Conservation (phyloP, 2,797 vertebrate species). For the Eidolon dupreanum region DNA sequence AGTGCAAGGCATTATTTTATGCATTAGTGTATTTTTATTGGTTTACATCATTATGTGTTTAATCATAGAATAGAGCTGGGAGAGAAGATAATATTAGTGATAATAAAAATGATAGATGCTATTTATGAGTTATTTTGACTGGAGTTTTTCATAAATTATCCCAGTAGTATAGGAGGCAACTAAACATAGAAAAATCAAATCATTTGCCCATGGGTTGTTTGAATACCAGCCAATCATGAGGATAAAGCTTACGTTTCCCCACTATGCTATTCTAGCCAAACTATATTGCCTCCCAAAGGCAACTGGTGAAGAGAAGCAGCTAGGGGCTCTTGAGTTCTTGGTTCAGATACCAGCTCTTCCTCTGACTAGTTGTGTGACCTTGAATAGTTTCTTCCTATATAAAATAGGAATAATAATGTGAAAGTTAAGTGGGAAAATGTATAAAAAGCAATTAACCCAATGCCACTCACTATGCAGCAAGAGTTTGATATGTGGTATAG, state of each 20-base stretch:
- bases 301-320: not conserved
- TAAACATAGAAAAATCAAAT: not conserved
- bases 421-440: not conserved
- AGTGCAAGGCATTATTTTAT: not conserved
- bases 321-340: not conserved
- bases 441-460: not conserved
- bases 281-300: not conserved
- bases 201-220: not conserved
- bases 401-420: not conserved
- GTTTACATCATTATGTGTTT: not conserved
- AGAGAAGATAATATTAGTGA: not conserved
- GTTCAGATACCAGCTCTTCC: not conserved
- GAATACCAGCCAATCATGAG: not conserved
- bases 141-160: not conserved
- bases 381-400: not conserved
- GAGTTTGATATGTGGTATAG: not conserved
- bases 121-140: slow-evolving; percentile 13
- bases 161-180: not conserved
- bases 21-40: not conserved
- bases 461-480: not conserved
- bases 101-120: not conserved
- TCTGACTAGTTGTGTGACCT: not conserved
- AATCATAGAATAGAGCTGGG: not conserved
- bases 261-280: not conserved
- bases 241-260: not conserved